Base-by-base conservation (phyloP, 2,113 vertebrate species). In the Clarias gariepinus region DNA sequence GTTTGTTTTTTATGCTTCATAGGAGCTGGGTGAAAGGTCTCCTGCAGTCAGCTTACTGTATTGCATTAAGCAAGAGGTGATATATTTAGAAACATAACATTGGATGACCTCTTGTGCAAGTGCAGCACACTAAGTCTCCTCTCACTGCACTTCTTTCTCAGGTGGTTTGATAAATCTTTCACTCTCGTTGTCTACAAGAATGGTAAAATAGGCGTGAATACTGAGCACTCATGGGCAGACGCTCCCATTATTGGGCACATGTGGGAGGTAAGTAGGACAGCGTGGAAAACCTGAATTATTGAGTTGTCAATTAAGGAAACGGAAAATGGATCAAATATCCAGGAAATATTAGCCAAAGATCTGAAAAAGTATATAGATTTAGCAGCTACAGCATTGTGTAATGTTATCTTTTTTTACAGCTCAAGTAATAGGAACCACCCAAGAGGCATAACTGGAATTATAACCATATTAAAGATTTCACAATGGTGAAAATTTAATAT, bases 131-230 rank as follows among this genome's bases (percentile, higher is more conserved):
- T 30, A 79, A 83, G 30, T 61, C 36, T 86, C n/a, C 19, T 85
- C 53, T 84, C 3, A 47, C 55, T 81, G 12, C 25, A 52, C 19
- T 66, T 60, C 7, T 8, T 71, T 41, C 41, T 61, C 93, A 98
- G 97, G 91, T 98, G 97, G 97, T 98, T 98, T 25, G 97, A 98
- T 93, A 98, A 98, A 83, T 98, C 97, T 60, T 97, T 98, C 93
- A 96, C 91, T 1, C 90, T 98, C 88, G 92, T 98, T 23, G 94
- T 95, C 76, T 98, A 95, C 90, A 94, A 94, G 88, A 98, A 98
- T 2, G 97, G 96, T n/a, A 96, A 96, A 87, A 81, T 97, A 90
- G 97, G 97, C 2, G 87, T 96, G 87, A 98, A 97, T 80, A 91
- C 93, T 0, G 97, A 98, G 89, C 97, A 98, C 63, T 94, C 97